These are phyloP conservation scores for Parthenolecanium corni DNA, from an alignment of 2,888 invertebrate species.

Conservation along the genomic window DNA sequence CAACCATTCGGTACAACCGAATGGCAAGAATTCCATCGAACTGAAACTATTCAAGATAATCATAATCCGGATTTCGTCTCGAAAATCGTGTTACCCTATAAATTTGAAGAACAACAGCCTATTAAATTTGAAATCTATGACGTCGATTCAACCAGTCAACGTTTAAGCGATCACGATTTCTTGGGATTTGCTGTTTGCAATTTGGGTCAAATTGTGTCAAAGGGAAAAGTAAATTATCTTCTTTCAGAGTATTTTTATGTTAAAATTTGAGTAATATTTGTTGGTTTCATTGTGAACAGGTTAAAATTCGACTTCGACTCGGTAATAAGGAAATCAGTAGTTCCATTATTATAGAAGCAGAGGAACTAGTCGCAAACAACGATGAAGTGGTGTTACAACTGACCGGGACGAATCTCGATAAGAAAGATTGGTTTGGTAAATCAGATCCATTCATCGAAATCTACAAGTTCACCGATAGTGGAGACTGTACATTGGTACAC, in stretches of 20 bases:
- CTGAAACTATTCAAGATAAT: conserved; percentile 41
- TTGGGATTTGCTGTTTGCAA: conserved; percentile 45
- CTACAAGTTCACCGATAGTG: conserved; percentile 40
- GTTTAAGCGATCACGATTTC: conserved; percentile 40
- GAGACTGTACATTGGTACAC: conserved; percentile 42
- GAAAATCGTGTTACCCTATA: conserved; percentile 44
- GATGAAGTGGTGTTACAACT: conserved; percentile 38
- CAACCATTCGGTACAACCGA: conserved; percentile 38
- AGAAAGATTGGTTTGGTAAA: conserved; percentile 38
- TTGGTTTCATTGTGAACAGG: conserved; percentile 28
- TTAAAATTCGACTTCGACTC: conserved; percentile 33
- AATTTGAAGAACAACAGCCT: conserved; percentile 47
- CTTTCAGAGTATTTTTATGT: neutral
- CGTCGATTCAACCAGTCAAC: conserved; percentile 37
- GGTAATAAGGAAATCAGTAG: conserved; percentile 19
- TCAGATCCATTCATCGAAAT: conserved; percentile 39
- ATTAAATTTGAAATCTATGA: conserved; percentile 43
- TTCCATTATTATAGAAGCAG: conserved; percentile 36
- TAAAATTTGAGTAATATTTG: neutral
- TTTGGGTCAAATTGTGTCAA: conserved; percentile 41
- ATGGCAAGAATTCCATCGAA: conserved; percentile 40
- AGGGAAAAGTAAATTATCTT: conserved; percentile 31
- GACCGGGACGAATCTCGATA: conserved; percentile 37
- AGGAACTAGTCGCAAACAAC: conserved; percentile 38
- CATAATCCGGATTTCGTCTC: conserved; percentile 45